A percentile compares a stretch with the other conserved stretches of the same genome.
phyloP scores from a whole-genome alignment of 1,140 invertebrate species.

The Drosophila bipectinata region DNA sequence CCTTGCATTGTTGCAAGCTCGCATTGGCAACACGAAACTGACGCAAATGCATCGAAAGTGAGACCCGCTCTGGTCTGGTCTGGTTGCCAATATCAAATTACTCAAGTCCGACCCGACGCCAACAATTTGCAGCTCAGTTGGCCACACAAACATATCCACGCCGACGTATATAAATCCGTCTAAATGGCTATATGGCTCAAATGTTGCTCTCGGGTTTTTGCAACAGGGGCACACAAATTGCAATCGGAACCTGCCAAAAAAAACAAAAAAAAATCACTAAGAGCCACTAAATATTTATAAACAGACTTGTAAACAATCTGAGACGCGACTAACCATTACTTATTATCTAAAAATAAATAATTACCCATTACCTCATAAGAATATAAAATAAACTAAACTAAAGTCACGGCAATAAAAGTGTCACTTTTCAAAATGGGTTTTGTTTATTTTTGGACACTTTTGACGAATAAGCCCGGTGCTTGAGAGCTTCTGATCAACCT shows the following conservation, averaged over 20 bases:
- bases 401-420: not conserved
- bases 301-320: not conserved
- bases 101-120: slow-evolving; percentile 55
- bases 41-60: slow-evolving; percentile 74
- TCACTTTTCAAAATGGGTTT: not conserved
- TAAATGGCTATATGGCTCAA: slow-evolving; percentile 23
- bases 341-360: not conserved
- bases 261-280: slow-evolving; percentile 1
- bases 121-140: slow-evolving; percentile 66
- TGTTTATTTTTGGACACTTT: too few relatives aligned
- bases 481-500: too few relatives aligned
- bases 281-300: slow-evolving; percentile 3
- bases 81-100: slow-evolving; percentile 81
- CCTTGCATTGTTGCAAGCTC: not conserved
- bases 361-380: not conserved
- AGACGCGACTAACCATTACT: not conserved
- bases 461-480: too few relatives aligned
- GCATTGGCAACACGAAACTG: slow-evolving; percentile 44
- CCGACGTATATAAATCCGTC: not conserved
- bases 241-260: slow-evolving; percentile 46
- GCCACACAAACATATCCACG: slow-evolving; percentile 62
- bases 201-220: slow-evolving; percentile 34
- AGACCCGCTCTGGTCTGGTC: slow-evolving; percentile 38
- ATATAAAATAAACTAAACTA: not conserved
- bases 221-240: slow-evolving; percentile 46